Percentiles rank a stretch among this genome's conserved stretches.
Evolutionary conservation across 2,113 vertebrate genomes (phyloP).

Genomic region (Leptobrachium leishanense): DNA sequence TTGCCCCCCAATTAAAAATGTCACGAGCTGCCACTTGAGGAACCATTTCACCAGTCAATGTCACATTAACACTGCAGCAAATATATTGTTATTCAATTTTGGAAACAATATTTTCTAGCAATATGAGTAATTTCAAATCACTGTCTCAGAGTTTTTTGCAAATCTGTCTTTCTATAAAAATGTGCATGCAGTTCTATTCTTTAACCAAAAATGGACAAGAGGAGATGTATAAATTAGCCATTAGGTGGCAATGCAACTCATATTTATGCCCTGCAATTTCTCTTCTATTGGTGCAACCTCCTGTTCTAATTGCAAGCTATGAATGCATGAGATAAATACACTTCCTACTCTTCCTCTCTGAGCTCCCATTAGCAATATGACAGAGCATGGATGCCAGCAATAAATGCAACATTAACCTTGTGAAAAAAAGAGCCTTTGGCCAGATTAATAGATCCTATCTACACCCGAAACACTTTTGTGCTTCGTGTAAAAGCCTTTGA

Average conservation of each 20-base stretch:
- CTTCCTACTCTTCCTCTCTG: constrained; percentile 36
- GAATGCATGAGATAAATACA: constrained; percentile 52
- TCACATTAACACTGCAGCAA: too few relatives aligned
- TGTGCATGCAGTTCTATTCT: too few relatives aligned
- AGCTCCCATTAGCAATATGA: constrained; percentile 47
- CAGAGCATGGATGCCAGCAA: constrained; percentile 45
- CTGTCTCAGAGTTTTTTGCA: too few relatives aligned
- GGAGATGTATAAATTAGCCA: not conserved
- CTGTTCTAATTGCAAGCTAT: constrained; percentile 36
- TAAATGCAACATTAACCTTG: constrained; percentile 21
- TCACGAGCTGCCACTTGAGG: too few relatives aligned
- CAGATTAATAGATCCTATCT: constrained; percentile 50
- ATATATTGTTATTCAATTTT: too few relatives aligned
- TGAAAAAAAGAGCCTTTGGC: constrained; percentile 51
- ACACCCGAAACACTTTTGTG: constrained; percentile 40
- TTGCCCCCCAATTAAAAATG: too few relatives aligned
- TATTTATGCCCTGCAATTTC: constrained; percentile 2
- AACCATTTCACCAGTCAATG: too few relatives aligned
- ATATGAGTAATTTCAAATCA: too few relatives aligned
- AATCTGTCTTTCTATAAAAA: too few relatives aligned
- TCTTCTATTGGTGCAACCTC: constrained; percentile 30
- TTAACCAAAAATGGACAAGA: too few relatives aligned
- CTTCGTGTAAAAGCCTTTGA: constrained; percentile 3
- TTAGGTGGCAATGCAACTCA: not conserved
- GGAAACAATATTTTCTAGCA: too few relatives aligned